Percentiles rank a stretch among this genome's conserved stretches.
These are phyloP conservation scores for Apeltes quadracus DNA, from an alignment of 2,113 vertebrate species.

Conservation along the genomic window DNA sequence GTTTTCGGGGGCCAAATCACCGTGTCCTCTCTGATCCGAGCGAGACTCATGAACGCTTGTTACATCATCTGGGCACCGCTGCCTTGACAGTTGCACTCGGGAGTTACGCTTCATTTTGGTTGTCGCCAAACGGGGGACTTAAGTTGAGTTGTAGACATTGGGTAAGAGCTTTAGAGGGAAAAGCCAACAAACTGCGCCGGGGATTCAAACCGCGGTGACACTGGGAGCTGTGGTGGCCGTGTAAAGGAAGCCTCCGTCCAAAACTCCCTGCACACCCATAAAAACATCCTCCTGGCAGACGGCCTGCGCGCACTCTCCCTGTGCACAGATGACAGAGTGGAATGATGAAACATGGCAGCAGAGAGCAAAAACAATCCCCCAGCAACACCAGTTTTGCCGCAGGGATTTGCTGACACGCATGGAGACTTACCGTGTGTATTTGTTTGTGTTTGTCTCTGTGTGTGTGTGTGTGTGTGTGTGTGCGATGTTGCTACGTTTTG, in stretches of 20 bases:
- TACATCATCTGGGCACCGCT: conserved; percentile 8
- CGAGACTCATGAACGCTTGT: conserved; percentile 10
- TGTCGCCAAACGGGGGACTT: conserved; percentile 7
- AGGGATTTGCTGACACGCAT: conserved; percentile 63
- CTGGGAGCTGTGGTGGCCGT: not conserved
- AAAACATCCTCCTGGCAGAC: conserved; percentile 1
- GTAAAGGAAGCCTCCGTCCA: not conserved
- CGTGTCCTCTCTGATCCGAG: conserved; percentile 21
- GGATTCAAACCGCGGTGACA: conserved; percentile 8
- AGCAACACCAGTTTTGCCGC: conserved; percentile 48
- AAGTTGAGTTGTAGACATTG: conserved; percentile 35
- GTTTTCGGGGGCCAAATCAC: conserved; percentile 14
- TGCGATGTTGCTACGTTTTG: not conserved
- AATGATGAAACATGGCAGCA: conserved; percentile 54
- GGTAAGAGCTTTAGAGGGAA: conserved; percentile 45
- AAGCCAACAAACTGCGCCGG: conserved; percentile 24
- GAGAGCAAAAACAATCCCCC: conserved; percentile 47
- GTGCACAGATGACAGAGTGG: not conserved
- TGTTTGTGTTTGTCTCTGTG: conserved; percentile 25
- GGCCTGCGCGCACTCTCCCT: not conserved
- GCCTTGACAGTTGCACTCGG: conserved; percentile 14
- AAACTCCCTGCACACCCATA: conserved; percentile 6
- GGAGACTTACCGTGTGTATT: conserved; percentile 20
- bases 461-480: conserved; percentile 9
- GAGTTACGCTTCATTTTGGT: conserved; percentile 1